These are phyloP conservation scores for Lissonota sp. DNA, from an alignment of 2,888 invertebrate genomes.

Conservation along the genomic window DNA sequence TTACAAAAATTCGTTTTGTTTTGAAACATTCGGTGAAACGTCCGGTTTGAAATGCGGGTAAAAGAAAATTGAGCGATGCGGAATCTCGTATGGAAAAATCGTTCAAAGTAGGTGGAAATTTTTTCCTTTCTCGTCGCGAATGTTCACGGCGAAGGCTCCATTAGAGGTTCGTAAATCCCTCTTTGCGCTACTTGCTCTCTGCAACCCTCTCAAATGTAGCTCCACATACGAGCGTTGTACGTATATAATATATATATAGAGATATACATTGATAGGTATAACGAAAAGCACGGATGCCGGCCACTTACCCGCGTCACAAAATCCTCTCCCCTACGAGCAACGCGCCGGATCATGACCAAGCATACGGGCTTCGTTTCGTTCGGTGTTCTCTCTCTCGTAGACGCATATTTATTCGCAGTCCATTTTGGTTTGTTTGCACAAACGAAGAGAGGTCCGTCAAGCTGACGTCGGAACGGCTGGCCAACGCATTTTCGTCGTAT, in stretches of 20 bases:
- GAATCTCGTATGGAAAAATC: conserved; percentile 52
- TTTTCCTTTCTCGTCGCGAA: conserved; percentile 57
- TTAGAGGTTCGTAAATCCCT: conserved; percentile 81
- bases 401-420: conserved; percentile 83
- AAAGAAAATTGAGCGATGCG: conserved; percentile 24
- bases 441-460: conserved; percentile 79
- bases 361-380: conserved; percentile 82
- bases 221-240: not conserved
- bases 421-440: conserved; percentile 83
- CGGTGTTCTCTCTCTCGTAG: conserved; percentile 69
- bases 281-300: conserved; percentile 60
- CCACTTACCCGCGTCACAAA: conserved; percentile 59
- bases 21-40: not conserved
- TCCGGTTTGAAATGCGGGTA: conserved; percentile 68
- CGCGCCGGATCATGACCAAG: conserved; percentile 81
- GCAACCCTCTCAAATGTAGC: conserved; percentile 54
- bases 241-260: not conserved
- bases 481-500: conserved; percentile 40
- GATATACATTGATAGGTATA: conserved; percentile 8
- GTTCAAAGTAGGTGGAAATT: not conserved
- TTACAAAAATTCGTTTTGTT: conserved; percentile 1
- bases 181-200: conserved; percentile 42
- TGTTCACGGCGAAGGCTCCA: conserved; percentile 71
- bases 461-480: conserved; percentile 75
- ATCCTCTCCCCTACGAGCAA: conserved; percentile 36